A percentile compares a stretch with the other conserved stretches of the same genome.
These are phyloP conservation scores for Molanna angustata DNA, from an alignment of 2,888 invertebrate genomes.

Conservation along the genomic window DNA sequence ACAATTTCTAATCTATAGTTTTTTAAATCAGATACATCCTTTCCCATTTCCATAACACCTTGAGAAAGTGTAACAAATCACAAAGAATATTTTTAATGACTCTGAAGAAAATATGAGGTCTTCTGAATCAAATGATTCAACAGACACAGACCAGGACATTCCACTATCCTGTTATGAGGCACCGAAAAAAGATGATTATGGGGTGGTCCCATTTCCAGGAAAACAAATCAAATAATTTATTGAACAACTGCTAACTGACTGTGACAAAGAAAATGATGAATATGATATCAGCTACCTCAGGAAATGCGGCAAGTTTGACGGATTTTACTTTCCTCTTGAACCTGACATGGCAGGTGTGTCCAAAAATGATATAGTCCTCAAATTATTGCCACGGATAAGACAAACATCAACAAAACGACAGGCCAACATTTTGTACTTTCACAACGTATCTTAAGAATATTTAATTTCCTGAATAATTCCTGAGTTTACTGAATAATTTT, in stretches of 20 bases:
- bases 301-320: constrained; percentile 11
- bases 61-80: no score
- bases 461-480: constrained; percentile 3
- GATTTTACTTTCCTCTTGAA: constrained; percentile 11
- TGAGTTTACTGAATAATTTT: constrained; percentile 4
- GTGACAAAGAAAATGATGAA: constrained; percentile 8
- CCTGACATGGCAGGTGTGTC: constrained; percentile 3
- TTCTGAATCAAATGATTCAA: neutral
- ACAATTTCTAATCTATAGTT: no score
- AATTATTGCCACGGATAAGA: constrained; percentile 6
- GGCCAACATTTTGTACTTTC: constrained; percentile 13
- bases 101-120: neutral
- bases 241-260: constrained; percentile 11
- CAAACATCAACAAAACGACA: neutral
- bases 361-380: constrained; percentile 4
- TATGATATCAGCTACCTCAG: constrained; percentile 13
- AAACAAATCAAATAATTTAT: constrained; percentile 5
- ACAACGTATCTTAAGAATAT: constrained; percentile 8
- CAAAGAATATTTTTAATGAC: neutral
- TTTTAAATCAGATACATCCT: no score
- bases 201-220: neutral
- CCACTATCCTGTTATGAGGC: neutral
- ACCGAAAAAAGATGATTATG: constrained; percentile 1
- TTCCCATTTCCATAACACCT: no score
- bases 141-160: neutral